Base-by-base conservation (phyloP, 53 echinoderm and acorn worm species). In the Crossaster papposus region DNA sequence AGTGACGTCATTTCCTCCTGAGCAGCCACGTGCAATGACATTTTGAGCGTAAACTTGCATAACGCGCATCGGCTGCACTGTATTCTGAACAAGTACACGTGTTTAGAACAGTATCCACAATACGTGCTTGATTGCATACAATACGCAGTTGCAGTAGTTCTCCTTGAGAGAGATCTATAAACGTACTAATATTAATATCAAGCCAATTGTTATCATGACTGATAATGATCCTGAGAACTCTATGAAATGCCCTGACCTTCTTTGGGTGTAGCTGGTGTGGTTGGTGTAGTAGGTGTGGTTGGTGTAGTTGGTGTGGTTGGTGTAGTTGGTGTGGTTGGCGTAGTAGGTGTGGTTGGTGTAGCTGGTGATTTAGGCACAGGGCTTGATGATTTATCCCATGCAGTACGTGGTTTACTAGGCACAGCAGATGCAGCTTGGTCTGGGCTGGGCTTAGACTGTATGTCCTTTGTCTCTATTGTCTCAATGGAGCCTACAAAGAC, bases 401-500 rank as follows among this genome's bases (percentile, higher is more conserved):
- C 90, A 23, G 90, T n/a, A 14, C 35, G 80, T 36, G 79, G 24
- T 32, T 90, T 90, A 78, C 51, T 78, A 58, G 85, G 83, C 65
- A 58, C 71, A 36, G 78, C 91, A 1, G 81, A n/a, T 77, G 10
- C 76, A 36, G 35, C 82, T 72, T 64, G 78, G 51, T 51, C 30
- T 50, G 50, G 34, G 78, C 78, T 76, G 14, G 33, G 54, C 72
- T 90, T 77, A 32, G 36, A 68, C 64, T 79, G 30, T 70, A 64
- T 89, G 23, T 83, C 93, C 65, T 81, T 31, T 2, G 81, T 79
- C 35, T 89, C 89, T 31, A 95, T 95, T 15, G 95, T 95, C 80
- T 95, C 95, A 80, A 95, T 91, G 29, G 82, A 88, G 85, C 79
- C 95, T 95, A 30, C 54, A 54, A 15, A 71, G 51, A 30, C 50